Evolutionary conservation across 1,140 invertebrate genomes (phyloP).

Genomic region (Drosophila azteca): DNA sequence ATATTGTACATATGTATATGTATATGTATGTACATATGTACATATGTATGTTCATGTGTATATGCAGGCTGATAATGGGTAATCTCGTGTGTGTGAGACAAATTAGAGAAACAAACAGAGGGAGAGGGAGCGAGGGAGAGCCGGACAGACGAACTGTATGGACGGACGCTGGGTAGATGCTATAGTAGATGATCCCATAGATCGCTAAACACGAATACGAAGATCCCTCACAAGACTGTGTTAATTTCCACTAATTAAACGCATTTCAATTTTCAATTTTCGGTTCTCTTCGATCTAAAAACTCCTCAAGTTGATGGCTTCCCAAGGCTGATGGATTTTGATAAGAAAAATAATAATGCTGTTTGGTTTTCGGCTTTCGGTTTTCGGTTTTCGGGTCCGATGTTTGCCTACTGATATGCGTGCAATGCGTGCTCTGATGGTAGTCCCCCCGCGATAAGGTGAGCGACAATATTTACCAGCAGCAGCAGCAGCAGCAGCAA

Average conservation of each 20-base stretch:
- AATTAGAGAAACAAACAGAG: constrained; percentile 62
- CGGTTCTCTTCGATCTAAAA: constrained; percentile 7
- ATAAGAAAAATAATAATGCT: constrained; percentile 19
- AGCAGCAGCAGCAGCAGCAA: constrained; percentile 5
- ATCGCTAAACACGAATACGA: constrained; percentile 9
- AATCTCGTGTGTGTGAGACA: constrained; percentile 48
- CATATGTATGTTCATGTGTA: constrained; percentile 18
- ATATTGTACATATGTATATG: constrained; percentile 5
- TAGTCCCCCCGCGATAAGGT: constrained; percentile 34
- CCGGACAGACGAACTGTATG: no score
- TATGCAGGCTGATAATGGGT: constrained; percentile 59
- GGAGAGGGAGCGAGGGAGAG: background rate
- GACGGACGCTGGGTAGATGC: background rate
- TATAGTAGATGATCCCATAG: constrained; percentile 3
- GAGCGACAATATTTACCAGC: constrained; percentile 33
- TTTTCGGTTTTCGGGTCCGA: constrained; percentile 2
- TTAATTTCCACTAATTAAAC: constrained; percentile 42
- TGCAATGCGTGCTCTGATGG: constrained; percentile 19
- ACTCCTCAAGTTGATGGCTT: constrained; percentile 11
- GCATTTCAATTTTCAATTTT: constrained; percentile 5
- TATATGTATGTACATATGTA: background rate
- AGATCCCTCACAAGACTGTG: constrained; percentile 29
- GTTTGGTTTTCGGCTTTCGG: no score
- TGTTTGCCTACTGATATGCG: constrained; percentile 42
- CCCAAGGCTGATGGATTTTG: constrained; percentile 43